Evolutionary conservation across 2,888 invertebrate genomes (phyloP).

Genomic region (Lepetodrilus schrolli): DNA sequence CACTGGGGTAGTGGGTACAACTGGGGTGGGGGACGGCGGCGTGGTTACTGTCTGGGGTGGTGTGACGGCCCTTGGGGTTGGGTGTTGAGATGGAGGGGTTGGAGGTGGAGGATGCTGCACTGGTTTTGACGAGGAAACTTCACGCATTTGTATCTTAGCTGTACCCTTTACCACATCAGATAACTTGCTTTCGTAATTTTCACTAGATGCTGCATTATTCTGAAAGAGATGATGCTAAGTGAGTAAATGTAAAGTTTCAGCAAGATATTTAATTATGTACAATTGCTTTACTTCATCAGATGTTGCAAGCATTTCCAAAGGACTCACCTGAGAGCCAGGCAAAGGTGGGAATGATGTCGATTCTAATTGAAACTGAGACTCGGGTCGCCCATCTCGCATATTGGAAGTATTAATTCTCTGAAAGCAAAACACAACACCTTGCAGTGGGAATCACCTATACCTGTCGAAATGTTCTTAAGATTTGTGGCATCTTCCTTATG

Average conservation of each 20-base stretch:
- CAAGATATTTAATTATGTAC: too few relatives aligned
- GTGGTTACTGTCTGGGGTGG: conserved; percentile 23
- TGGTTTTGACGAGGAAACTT: conserved; percentile 57
- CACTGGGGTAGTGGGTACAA: conserved; percentile 32
- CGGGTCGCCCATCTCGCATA: conserved; percentile 37
- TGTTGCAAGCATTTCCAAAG: too few relatives aligned
- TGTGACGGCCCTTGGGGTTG: conserved; percentile 16
- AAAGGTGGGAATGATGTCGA: conserved; percentile 87
- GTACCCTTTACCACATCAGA: conserved; percentile 88
- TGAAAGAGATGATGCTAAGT: too few relatives aligned
- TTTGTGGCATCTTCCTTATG: too few relatives aligned
- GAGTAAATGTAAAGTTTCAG: too few relatives aligned
- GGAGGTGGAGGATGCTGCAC: conserved; percentile 26
- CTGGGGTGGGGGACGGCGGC: conserved; percentile 14
- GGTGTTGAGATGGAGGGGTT: conserved; percentile 12
- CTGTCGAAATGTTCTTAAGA: too few relatives aligned
- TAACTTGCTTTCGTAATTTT: conserved; percentile 78
- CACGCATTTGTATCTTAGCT: conserved; percentile 77
- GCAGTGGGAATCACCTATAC: too few relatives aligned
- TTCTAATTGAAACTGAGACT: conserved; percentile 84
- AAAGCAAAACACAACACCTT: too few relatives aligned
- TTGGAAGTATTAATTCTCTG: conserved; percentile 55
- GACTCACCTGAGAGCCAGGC: conserved; percentile 80
- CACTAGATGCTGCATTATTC: conserved; percentile 66
- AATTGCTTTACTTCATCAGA: too few relatives aligned